phyloP scores from a whole-genome alignment of 2,888 invertebrate species.

The Smittia sp. region DNA sequence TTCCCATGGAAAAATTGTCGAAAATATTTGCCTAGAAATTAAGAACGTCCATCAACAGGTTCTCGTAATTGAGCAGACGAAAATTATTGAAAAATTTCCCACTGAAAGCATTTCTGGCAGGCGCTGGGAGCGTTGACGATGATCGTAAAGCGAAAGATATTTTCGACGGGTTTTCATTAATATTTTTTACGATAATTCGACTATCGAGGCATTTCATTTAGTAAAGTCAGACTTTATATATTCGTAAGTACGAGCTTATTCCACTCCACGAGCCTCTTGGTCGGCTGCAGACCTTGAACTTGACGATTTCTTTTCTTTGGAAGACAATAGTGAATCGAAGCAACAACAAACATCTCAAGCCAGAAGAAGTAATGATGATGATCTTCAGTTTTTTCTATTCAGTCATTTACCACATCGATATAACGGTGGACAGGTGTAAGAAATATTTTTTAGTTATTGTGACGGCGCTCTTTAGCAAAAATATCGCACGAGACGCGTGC shows the following conservation, averaged over 20 bases:
- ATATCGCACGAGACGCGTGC: too few relatives aligned
- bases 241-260: too few relatives aligned
- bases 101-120: background rate
- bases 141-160: background rate
- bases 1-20: background rate
- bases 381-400: background rate
- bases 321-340: constrained; percentile 2
- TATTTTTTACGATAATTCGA: constrained; percentile 7
- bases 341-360: background rate
- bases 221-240: too few relatives aligned
- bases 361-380: constrained; percentile 10
- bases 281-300: background rate
- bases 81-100: background rate
- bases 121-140: background rate
- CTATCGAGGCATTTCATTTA: background rate
- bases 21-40: constrained; percentile 33
- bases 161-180: background rate
- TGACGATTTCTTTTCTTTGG: background rate
- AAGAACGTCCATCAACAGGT: constrained; percentile 29
- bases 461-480: too few relatives aligned
- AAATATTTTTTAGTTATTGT: too few relatives aligned
- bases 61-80: background rate
- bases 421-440: too few relatives aligned
- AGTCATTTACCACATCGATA: background rate
- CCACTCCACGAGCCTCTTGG: background rate